phyloP scores from a whole-genome alignment of 2,888 invertebrate species.

The Brachyptera risi region DNA sequence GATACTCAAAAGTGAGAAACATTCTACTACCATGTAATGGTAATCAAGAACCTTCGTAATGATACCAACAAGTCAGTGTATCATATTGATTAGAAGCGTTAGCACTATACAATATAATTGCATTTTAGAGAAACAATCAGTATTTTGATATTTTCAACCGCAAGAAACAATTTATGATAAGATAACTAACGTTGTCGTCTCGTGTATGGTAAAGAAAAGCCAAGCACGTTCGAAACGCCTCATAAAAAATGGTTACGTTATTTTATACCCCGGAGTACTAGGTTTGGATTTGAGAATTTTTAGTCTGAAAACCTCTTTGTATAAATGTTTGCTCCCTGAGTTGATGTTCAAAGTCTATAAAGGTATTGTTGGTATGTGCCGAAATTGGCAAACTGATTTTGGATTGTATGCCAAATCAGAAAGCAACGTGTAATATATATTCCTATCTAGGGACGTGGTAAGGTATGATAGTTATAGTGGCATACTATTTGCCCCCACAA shows the following conservation, averaged over 20 bases:
- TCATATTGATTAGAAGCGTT: constrained; percentile 4
- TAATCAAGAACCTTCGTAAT: not conserved
- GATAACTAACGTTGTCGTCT: no score
- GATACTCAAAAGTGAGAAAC: not conserved
- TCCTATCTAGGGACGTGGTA: not conserved
- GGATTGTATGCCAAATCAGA: constrained; percentile 2
- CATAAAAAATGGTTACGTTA: not conserved
- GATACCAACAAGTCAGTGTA: constrained; percentile 13
- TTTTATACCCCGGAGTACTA: not conserved
- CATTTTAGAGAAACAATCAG: constrained; percentile 22
- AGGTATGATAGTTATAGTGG: not conserved
- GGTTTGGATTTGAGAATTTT: not conserved
- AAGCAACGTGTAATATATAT: constrained; percentile 1
- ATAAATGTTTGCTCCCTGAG: constrained; percentile 10
- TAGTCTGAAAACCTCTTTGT: no score
- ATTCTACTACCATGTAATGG: not conserved
- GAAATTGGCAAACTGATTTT: no score
- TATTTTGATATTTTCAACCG: constrained; percentile 19
- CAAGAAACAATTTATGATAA: not conserved
- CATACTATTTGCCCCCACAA: not conserved
- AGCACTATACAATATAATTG: constrained; percentile 12
- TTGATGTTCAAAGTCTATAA: constrained; percentile 14
- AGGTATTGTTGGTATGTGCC: not conserved
- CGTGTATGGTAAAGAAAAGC: no score
- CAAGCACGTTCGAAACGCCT: no score